Evolutionary conservation across 2,888 invertebrate species (phyloP).

Genomic region (Lottia scabra): DNA sequence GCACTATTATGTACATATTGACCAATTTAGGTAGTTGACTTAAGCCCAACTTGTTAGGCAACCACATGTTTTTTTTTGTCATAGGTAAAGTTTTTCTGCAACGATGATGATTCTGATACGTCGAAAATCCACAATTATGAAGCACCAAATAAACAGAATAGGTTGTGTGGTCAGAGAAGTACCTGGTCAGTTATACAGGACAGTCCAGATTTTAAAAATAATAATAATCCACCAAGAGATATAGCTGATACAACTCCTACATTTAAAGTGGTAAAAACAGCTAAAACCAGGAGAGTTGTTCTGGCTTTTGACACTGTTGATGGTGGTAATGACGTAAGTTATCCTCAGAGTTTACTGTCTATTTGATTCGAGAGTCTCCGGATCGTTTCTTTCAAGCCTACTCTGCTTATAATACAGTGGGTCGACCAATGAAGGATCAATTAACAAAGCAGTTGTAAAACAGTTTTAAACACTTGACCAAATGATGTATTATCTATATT

Average conservation of each 20-base stretch:
- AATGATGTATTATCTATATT: too few relatives aligned
- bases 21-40: too few relatives aligned
- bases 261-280: slow-evolving; percentile 41
- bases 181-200: slow-evolving; percentile 73
- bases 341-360: too few relatives aligned
- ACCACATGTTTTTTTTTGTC: neutral
- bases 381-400: too few relatives aligned
- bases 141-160: slow-evolving; percentile 78
- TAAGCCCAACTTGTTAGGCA: too few relatives aligned
- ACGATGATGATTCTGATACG: slow-evolving; percentile 64
- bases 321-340: too few relatives aligned
- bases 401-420: too few relatives aligned
- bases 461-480: too few relatives aligned
- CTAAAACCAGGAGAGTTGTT: slow-evolving; percentile 31
- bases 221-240: slow-evolving; percentile 21
- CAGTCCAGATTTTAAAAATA: slow-evolving; percentile 55
- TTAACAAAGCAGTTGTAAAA: too few relatives aligned
- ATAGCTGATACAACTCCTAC: slow-evolving; percentile 33
- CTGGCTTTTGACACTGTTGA: slow-evolving; percentile 41
- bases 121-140: slow-evolving; percentile 72
- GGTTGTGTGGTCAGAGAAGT: slow-evolving; percentile 75
- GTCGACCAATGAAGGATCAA: too few relatives aligned
- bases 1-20: too few relatives aligned
- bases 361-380: too few relatives aligned
- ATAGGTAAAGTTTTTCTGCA: slow-evolving; percentile 75